Conservation (phyloP, 2,797 vertebrate species). For the Malurus leucopterus region DNA sequence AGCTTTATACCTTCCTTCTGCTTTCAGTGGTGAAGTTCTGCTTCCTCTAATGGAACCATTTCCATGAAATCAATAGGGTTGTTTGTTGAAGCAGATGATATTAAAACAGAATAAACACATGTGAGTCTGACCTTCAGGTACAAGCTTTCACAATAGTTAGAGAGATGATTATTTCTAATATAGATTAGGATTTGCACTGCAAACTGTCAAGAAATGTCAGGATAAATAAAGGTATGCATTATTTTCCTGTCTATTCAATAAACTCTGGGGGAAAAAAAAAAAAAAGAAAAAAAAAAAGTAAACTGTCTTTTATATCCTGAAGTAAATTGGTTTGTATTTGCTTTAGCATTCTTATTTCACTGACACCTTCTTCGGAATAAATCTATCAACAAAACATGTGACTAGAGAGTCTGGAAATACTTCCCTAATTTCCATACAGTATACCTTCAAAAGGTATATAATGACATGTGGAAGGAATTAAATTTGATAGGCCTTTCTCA, state of each 20-base stretch:
- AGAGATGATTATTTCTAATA: constrained; percentile 32
- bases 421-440: not conserved
- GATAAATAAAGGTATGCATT: constrained; percentile 25
- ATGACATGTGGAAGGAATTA: not conserved
- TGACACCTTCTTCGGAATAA: not conserved
- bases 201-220: constrained; percentile 29
- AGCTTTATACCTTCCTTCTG: not conserved
- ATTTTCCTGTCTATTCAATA: not conserved
- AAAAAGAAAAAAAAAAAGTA: not conserved
- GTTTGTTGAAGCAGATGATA: constrained; percentile 21
- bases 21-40: not conserved
- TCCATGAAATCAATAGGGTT: constrained; percentile 14
- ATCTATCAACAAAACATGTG: not conserved
- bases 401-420: not conserved
- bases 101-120: constrained; percentile 8
- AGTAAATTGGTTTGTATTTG: not conserved
- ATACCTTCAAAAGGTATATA: not conserved
- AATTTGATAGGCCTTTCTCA: not conserved
- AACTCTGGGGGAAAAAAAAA: not conserved
- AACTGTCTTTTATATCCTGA: not conserved
- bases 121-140: constrained; percentile 20
- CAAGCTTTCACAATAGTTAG: constrained; percentile 3
- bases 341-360: not conserved
- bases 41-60: not conserved
- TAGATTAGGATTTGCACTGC: constrained; percentile 14